Percentiles rank a stretch among this genome's conserved stretches.
phyloP scores from a whole-genome alignment of 2,888 invertebrate genomes.

The Drosophila stalkeri region DNA sequence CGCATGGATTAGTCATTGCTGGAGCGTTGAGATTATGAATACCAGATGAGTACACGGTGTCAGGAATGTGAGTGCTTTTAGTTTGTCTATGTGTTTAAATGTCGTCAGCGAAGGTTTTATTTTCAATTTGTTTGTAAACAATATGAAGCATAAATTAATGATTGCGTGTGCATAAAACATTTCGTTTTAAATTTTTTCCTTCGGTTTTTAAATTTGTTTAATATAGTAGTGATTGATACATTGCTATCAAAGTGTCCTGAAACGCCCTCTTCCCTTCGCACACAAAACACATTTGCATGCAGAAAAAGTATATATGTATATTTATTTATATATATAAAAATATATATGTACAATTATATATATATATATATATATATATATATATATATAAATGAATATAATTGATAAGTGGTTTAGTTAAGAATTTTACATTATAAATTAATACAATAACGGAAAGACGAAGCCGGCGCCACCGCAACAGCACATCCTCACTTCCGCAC shows the following conservation, averaged over 20 bases:
- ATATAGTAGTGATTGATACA: slow-evolving; percentile 24
- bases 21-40: slow-evolving; percentile 76
- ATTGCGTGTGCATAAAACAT: slow-evolving; percentile 33
- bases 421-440: slow-evolving; percentile 77
- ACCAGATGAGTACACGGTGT: slow-evolving; percentile 52
- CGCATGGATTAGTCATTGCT: slow-evolving; percentile 73
- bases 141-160: slow-evolving; percentile 34
- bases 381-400: slow-evolving; percentile 77
- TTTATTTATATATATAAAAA: slow-evolving; percentile 49
- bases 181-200: slow-evolving; percentile 25
- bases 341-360: slow-evolving; percentile 46
- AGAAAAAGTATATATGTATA: slow-evolving; percentile 60
- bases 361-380: slow-evolving; percentile 77
- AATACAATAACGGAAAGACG: slow-evolving; percentile 44
- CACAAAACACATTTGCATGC: slow-evolving; percentile 71
- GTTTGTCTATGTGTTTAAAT: slow-evolving; percentile 64
- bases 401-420: slow-evolving; percentile 79
- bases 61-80: slow-evolving; percentile 71
- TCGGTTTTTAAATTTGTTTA: slow-evolving; percentile 40
- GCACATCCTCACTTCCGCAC: slow-evolving; percentile 34
- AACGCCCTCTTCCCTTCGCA: slow-evolving; percentile 43
- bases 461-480: slow-evolving; percentile 51
- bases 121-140: slow-evolving; percentile 55
- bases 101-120: slow-evolving; percentile 41
- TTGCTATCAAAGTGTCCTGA: slow-evolving; percentile 18